phyloP scores from a whole-genome alignment of 2,888 invertebrate genomes.

The Morpho helenor region DNA sequence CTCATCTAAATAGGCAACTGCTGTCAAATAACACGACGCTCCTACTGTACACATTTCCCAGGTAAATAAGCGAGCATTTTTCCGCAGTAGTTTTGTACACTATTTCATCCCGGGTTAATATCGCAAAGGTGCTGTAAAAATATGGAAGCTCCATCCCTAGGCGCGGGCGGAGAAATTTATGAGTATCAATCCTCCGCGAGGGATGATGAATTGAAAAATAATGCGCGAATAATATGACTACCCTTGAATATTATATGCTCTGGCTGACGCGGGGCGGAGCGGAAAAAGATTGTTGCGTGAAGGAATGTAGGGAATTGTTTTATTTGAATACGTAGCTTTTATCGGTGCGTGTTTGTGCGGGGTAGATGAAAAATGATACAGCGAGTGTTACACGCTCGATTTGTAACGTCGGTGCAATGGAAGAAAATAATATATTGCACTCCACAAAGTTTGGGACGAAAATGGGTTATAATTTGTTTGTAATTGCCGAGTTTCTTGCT shows the following conservation, averaged over 20 bases:
- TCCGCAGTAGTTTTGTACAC: conserved; percentile 21
- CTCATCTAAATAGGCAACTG: conserved; percentile 12
- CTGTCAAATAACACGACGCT: not conserved
- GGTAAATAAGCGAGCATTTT: conserved; percentile 16
- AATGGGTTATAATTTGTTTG: too few species aligned
- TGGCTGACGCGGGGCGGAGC: conserved; percentile 14
- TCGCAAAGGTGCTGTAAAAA: conserved; percentile 24
- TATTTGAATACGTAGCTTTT: not conserved
- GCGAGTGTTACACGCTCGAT: too few species aligned
- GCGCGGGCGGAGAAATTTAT: conserved; percentile 29
- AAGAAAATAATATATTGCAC: too few species aligned
- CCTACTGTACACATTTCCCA: not conserved
- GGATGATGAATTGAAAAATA: conserved; percentile 31
- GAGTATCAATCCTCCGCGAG: conserved; percentile 31
- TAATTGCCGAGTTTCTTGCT: too few species aligned
- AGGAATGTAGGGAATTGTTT: conserved; percentile 3
- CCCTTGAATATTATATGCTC: conserved; percentile 30
- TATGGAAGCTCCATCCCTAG: conserved; percentile 20
- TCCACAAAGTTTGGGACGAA: too few species aligned
- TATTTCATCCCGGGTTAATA: conserved; percentile 30
- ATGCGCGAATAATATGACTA: conserved; percentile 28
- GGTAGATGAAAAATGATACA: too few species aligned
- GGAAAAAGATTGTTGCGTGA: conserved; percentile 15
- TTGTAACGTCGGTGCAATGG: too few species aligned
- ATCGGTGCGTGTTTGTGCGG: too few species aligned